phyloP scores from a whole-genome alignment of 2,797 vertebrate genomes.

The Channa striata region DNA sequence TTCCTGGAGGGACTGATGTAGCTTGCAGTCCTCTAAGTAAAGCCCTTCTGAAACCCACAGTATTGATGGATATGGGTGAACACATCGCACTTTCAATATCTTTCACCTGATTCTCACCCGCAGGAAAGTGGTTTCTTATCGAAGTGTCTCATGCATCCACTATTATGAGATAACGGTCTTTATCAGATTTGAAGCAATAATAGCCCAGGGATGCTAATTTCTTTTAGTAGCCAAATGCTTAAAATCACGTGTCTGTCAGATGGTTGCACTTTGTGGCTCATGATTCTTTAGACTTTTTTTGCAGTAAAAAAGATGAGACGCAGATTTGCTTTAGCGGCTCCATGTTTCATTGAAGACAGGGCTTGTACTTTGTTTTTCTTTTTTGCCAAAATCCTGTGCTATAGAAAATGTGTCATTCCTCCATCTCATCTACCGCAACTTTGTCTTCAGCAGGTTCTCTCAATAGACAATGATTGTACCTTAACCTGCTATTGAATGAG shows the following conservation, averaged over 20 bases:
- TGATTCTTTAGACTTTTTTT: neutral
- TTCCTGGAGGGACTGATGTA: no score
- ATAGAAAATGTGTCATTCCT: constrained; percentile 40
- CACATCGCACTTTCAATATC: neutral
- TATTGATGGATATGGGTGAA: no score
- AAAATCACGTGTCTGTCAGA: neutral
- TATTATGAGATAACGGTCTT: neutral
- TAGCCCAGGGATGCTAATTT: no score
- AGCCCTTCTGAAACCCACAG: neutral
- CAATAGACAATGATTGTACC: constrained; percentile 57
- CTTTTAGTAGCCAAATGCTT: neutral
- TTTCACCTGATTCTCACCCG: neutral
- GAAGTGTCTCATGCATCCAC: neutral
- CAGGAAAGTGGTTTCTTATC: neutral
- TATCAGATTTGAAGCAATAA: neutral
- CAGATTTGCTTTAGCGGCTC: neutral
- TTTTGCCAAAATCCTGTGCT: constrained; percentile 28
- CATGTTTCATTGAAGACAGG: constrained; percentile 32
- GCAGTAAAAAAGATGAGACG: neutral
- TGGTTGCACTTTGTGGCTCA: neutral
- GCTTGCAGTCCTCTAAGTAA: neutral
- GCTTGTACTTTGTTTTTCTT: constrained; percentile 38
- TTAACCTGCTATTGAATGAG: constrained; percentile 43
- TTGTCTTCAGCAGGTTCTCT: constrained; percentile 33
- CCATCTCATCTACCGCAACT: constrained; percentile 17